phyloP scores from a whole-genome alignment of 2,888 invertebrate species.

The Epirrita christyi region DNA sequence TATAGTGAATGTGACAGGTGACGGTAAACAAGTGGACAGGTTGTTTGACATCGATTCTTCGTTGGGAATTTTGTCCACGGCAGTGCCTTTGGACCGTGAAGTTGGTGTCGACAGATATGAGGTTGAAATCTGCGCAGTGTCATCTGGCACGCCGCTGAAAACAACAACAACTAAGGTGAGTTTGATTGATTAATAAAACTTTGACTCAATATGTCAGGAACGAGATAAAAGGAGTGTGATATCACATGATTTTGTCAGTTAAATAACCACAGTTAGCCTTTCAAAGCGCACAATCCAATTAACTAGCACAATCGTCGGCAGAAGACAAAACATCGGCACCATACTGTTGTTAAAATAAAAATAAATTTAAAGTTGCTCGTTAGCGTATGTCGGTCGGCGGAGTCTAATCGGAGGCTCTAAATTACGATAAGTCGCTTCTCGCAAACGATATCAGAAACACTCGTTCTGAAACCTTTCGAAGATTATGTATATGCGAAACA shows the following conservation, averaged over 20 bases:
- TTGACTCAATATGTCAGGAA: conserved; percentile 13
- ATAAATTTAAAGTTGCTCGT: conserved; percentile 79
- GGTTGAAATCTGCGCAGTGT: conserved; percentile 94
- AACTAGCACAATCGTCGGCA: conserved; percentile 72
- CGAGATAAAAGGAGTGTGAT: conserved; percentile 37
- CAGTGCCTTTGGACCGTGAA: conserved; percentile 93
- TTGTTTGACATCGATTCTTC: conserved; percentile 96
- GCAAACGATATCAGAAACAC: conserved; percentile 75
- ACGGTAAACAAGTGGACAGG: conserved; percentile 92
- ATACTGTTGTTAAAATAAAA: conserved; percentile 74
- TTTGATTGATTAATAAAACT: conserved; percentile 19
- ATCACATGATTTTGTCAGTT: conserved; percentile 49
- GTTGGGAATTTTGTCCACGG: conserved; percentile 94
- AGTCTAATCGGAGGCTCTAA: conserved; percentile 81
- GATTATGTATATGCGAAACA: conserved; percentile 69
- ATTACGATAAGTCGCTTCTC: conserved; percentile 80
- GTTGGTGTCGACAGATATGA: conserved; percentile 92
- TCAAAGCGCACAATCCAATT: conserved; percentile 71
- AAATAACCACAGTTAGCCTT: conserved; percentile 52
- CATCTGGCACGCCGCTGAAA: conserved; percentile 88
- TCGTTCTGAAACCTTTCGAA: conserved; percentile 72
- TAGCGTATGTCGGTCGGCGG: conserved; percentile 75
- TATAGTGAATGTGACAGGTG: conserved; percentile 93
- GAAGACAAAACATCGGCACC: conserved; percentile 76
- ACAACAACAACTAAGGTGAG: conserved; percentile 94